Conservation (phyloP, 2,888 invertebrate genomes). For the Aphidoletes aphidimyza region DNA sequence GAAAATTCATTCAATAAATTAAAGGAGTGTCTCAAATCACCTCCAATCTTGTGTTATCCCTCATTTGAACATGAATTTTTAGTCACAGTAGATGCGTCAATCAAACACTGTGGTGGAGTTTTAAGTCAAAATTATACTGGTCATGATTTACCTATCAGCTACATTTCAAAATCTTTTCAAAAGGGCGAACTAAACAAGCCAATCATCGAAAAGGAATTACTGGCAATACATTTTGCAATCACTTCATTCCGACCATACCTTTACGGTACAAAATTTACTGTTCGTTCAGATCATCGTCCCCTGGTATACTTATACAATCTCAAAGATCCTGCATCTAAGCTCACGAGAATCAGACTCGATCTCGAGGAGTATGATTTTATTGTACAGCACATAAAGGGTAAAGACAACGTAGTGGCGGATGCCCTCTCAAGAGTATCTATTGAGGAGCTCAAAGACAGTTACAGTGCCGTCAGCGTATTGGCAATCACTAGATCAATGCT, state of each 20-base stretch:
- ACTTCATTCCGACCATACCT: not conserved
- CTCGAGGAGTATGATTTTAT: constrained; percentile 45
- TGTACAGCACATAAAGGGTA: not conserved
- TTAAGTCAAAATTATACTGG: constrained; percentile 59
- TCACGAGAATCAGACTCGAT: constrained; percentile 22
- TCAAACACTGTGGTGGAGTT: constrained; percentile 59
- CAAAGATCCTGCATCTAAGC: constrained; percentile 30
- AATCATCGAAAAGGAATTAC: not conserved
- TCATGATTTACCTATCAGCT: constrained; percentile 55
- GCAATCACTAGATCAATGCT: not conserved
- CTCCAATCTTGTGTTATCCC: constrained; percentile 62
- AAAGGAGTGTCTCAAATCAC: constrained; percentile 57
- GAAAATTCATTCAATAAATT: constrained; percentile 56
- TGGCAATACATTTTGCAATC: constrained; percentile 29
- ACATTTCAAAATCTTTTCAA: constrained; percentile 18
- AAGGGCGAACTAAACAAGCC: not conserved
- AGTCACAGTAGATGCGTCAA: constrained; percentile 61
- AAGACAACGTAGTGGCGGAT: not conserved
- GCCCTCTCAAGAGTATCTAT: constrained; percentile 1
- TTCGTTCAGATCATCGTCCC: constrained; percentile 19
- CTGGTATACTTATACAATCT: not conserved
- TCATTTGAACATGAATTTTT: constrained; percentile 61
- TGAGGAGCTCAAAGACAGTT: not conserved
- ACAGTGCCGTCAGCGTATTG: not conserved
- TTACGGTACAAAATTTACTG: constrained; percentile 14